Conservation (phyloP, 2,113 vertebrate species). For the Thunnus maccoyii region DNA sequence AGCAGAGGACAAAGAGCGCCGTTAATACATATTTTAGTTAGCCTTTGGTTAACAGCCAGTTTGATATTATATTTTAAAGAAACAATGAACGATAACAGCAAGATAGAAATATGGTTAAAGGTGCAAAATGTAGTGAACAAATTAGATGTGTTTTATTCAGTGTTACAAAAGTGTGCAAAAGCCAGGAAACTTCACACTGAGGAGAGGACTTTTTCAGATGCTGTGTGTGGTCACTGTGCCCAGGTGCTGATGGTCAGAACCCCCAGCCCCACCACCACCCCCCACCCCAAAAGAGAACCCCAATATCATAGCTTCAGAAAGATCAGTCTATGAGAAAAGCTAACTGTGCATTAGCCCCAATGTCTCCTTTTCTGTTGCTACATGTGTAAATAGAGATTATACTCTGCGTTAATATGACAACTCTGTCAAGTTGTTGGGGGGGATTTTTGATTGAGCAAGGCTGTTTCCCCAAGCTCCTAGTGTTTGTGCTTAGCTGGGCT, state of each 20-base stretch:
- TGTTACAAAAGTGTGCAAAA: not conserved
- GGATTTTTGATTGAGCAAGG: too few relatives aligned
- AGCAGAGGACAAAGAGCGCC: slow-evolving; percentile 54
- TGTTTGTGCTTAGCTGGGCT: not conserved
- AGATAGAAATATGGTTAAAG: not conserved
- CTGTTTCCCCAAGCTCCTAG: not conserved
- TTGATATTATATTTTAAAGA: not conserved
- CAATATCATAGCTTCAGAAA: not conserved
- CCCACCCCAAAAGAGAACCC: too few relatives aligned
- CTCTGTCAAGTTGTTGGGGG: too few relatives aligned
- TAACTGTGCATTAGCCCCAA: too few relatives aligned
- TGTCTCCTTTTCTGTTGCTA: too few relatives aligned
- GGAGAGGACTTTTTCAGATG: too few relatives aligned
- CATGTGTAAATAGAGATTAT: too few relatives aligned
- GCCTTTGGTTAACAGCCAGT: not conserved
- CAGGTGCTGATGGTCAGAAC: not conserved
- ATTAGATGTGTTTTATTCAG: not conserved
- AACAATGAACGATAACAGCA: not conserved
- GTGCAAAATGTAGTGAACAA: not conserved
- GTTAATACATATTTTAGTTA: not conserved
- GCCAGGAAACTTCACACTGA: too few relatives aligned
- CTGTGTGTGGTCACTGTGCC: too few relatives aligned
- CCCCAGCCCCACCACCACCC: not conserved
- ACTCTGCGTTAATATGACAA: too few relatives aligned
- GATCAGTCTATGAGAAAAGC: not conserved